Evolutionary conservation across 2,888 invertebrate genomes (phyloP).

Genomic region (Bruchidius siliquastri): DNA sequence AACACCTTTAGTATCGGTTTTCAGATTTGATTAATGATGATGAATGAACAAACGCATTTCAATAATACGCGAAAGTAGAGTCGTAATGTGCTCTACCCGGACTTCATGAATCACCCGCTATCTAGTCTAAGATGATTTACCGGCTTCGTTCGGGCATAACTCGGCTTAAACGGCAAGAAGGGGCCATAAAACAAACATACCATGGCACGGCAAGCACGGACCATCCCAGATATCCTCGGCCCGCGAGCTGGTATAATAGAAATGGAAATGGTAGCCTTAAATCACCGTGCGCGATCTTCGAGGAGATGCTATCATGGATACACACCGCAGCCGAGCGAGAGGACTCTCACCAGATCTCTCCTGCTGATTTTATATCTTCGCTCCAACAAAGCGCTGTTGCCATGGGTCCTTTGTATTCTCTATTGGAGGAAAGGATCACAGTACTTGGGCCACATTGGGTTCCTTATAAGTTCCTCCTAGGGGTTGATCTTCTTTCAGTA

Average conservation of each 20-base stretch:
- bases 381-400: background rate
- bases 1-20: no score
- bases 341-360: background rate
- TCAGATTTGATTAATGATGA: no score
- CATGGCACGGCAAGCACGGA: background rate
- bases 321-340: background rate
- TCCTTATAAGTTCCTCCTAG: no score
- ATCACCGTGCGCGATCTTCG: constrained; percentile 11
- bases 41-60: no score
- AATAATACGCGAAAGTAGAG: no score
- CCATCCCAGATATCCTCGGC: constrained; percentile 8
- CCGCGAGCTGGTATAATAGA: constrained; percentile 13
- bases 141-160: background rate
- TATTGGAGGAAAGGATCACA: no score
- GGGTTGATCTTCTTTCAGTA: no score
- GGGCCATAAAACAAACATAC: background rate
- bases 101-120: background rate
- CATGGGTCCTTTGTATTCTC: background rate
- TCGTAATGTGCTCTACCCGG: background rate
- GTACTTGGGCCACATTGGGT: no score
- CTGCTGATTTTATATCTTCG: background rate
- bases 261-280: constrained; percentile 20
- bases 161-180: background rate
- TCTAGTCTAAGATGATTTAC: background rate
- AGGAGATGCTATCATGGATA: background rate